phyloP scores from a whole-genome alignment of 35 echinoderm and acorn worm genomes.

The Acanthaster planci region DNA sequence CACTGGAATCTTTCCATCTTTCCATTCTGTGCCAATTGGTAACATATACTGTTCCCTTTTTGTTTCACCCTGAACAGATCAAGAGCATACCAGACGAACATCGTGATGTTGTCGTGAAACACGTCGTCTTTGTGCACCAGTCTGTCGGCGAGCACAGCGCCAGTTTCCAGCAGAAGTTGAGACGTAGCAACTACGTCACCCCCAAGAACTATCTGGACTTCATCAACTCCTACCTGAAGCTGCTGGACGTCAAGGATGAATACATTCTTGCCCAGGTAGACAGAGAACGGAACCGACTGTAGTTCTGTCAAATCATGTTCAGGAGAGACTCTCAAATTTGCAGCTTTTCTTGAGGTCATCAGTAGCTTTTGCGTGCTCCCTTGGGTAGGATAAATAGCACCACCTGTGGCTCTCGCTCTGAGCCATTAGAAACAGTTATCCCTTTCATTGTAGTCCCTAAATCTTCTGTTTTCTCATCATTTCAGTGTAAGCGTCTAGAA shows the following conservation, averaged over 20 bases:
- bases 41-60: no score
- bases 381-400: no score
- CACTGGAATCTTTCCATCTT: neutral
- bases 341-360: no score
- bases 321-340: no score
- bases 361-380: no score
- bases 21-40: neutral
- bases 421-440: no score
- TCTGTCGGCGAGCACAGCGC: conserved; percentile 85
- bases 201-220: conserved; percentile 98
- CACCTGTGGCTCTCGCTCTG: no score
- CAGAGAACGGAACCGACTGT: no score
- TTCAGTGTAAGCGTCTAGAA: conserved; percentile 93
- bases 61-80: conserved; percentile 37
- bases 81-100: conserved; percentile 95
- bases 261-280: conserved; percentile 89
- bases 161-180: conserved; percentile 83
- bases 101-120: conserved; percentile 64
- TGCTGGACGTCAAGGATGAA: conserved; percentile 92
- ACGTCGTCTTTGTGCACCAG: conserved; percentile 97
- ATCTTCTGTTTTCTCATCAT: no score
- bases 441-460: no score
- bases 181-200: conserved; percentile 92
- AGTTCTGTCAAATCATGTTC: no score
- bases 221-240: conserved; percentile 92